A percentile compares a stretch with the other conserved stretches of the same genome.
Evolutionary conservation across 2,113 vertebrate genomes (phyloP).

Genomic region (Indri indri): DNA sequence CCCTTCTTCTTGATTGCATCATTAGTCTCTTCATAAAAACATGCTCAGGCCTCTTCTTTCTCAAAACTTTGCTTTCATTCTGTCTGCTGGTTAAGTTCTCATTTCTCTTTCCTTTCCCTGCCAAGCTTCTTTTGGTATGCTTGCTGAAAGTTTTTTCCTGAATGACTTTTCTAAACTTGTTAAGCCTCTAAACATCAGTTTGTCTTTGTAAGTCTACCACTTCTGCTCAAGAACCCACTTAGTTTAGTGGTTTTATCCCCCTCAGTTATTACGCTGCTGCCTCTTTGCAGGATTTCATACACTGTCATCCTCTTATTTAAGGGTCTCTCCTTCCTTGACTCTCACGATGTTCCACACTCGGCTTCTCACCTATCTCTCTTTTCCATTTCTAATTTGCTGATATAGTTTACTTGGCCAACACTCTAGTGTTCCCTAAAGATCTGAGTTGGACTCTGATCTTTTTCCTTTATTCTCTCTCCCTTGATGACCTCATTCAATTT

Average conservation of each 20-base stretch:
- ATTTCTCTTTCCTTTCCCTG: neutral
- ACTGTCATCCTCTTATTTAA: neutral
- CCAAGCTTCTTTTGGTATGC: neutral
- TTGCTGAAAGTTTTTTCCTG: neutral
- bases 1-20: neutral
- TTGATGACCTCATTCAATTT: neutral
- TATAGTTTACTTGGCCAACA: neutral
- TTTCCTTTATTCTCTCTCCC: neutral
- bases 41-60: too few species aligned
- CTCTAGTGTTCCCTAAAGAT: neutral
- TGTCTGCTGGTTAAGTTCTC: neutral
- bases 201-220: neutral
- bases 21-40: neutral
- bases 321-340: neutral
- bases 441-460: neutral
- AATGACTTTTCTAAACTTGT: neutral
- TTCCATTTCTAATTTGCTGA: neutral
- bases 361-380: neutral
- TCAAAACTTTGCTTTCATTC: neutral
- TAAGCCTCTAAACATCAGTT: neutral
- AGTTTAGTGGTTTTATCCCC: neutral
- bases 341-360: rapidly evolving
- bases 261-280: neutral
- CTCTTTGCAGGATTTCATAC: neutral
- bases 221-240: neutral